phyloP scores from a whole-genome alignment of 2,113 vertebrate genomes.

The Pleuronectes platessa region DNA sequence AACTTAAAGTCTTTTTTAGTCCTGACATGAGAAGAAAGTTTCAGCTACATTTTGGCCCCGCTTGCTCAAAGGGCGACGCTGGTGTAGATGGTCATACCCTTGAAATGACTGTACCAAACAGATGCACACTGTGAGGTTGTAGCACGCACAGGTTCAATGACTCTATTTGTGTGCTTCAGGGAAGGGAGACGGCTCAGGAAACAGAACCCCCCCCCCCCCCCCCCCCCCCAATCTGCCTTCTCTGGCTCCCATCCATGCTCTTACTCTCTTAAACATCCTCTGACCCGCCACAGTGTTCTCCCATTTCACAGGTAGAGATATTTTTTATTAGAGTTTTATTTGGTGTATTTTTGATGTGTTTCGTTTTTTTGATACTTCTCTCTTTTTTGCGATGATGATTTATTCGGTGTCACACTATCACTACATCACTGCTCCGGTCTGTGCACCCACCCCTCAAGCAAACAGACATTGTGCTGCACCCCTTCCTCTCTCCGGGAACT shows the following conservation, averaged over 20 bases:
- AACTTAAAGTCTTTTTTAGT: background rate
- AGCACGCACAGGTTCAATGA: constrained; percentile 47
- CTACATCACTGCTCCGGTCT: background rate
- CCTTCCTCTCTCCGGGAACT: constrained; percentile 36
- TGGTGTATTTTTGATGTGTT: constrained; percentile 13
- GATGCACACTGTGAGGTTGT: constrained; percentile 30
- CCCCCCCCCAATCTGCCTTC: constrained; percentile 36
- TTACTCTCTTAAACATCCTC: constrained; percentile 25
- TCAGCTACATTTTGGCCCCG: background rate
- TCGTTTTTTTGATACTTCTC: background rate
- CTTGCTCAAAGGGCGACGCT: constrained; percentile 9
- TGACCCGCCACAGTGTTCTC: background rate
- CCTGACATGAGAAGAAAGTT: background rate
- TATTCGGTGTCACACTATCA: constrained; percentile 23
- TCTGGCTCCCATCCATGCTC: constrained; percentile 33
- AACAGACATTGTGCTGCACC: constrained; percentile 28
- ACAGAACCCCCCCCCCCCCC: constrained; percentile 56
- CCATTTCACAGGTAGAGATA: background rate
- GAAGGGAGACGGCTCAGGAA: constrained; percentile 35
- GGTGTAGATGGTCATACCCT: constrained; percentile 11
- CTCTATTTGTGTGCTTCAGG: constrained; percentile 39
- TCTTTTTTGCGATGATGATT: constrained; percentile 16
- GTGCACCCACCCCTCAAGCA: constrained; percentile 38
- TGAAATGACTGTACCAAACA: constrained; percentile 31
- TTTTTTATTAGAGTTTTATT: too few relatives aligned